Conservation (phyloP, 2,797 vertebrate genomes). For the Hylomyscus alleni region DNA sequence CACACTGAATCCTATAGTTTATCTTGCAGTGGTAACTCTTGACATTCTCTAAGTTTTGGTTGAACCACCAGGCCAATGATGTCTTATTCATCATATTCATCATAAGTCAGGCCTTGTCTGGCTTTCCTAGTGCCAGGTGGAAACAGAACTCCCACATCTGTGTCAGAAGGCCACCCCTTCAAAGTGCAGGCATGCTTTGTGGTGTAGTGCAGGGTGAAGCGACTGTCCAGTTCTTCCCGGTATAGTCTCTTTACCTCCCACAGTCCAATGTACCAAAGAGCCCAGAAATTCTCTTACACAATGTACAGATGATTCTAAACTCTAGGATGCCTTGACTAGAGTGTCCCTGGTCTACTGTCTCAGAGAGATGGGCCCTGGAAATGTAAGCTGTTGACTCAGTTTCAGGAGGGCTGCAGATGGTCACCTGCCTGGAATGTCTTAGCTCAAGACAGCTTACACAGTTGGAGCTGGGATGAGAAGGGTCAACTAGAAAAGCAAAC, state of each 20-base stretch:
- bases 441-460: constrained; percentile 71
- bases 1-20: not conserved
- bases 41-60: not conserved
- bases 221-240: not conserved
- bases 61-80: not conserved
- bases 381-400: not conserved
- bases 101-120: not conserved
- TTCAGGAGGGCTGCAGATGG: constrained; percentile 72
- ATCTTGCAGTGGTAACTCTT: not conserved
- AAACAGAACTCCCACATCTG: not conserved
- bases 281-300: not conserved
- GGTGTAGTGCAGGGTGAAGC: not conserved
- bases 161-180: not conserved
- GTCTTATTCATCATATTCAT: not conserved
- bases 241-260: not conserved
- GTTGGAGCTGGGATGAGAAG: constrained; percentile 14
- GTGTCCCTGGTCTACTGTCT: not conserved
- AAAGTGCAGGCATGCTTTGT: not conserved
- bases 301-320: too few relatives aligned
- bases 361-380: not conserved
- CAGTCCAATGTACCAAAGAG: not conserved
- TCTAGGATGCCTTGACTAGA: not conserved
- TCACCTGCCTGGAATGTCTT: constrained; percentile 79
- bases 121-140: not conserved
- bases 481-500: constrained; percentile 84